Percentiles rank a stretch among this genome's conserved stretches.
phyloP scores from a whole-genome alignment of 2,797 vertebrate genomes.

The Momotus momota region DNA sequence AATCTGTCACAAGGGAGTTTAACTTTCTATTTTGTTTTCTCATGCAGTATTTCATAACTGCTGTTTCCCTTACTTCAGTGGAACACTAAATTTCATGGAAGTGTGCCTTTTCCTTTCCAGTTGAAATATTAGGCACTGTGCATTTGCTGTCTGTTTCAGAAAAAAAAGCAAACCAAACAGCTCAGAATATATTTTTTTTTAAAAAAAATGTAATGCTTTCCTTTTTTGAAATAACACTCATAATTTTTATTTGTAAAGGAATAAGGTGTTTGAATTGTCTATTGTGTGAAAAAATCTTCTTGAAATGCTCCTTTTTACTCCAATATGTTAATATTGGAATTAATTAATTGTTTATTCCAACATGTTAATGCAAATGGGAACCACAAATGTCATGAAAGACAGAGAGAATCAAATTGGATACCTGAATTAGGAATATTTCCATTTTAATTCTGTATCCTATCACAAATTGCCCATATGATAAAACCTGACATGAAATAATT shows the following conservation, averaged over 20 bases:
- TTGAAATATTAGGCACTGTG: not conserved
- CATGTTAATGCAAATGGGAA: not conserved
- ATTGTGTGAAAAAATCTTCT: not conserved
- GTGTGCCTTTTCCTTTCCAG: constrained; percentile 2
- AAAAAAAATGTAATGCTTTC: not conserved
- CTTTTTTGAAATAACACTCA: not conserved
- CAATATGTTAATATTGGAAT: too few relatives aligned
- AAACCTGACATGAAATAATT: not conserved
- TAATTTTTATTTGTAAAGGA: not conserved
- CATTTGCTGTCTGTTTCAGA: not conserved
- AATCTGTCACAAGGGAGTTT: not conserved
- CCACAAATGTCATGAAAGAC: not conserved
- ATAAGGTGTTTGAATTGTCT: not conserved
- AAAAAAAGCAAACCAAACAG: not conserved
- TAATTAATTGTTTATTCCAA: too few relatives aligned
- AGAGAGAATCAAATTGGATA: not conserved
- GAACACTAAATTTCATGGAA: not conserved
- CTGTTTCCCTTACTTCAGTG: not conserved
- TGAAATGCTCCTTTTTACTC: not conserved
- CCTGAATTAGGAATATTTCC: not conserved
- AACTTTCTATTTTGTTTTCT: constrained; percentile 37
- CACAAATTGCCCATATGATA: not conserved
- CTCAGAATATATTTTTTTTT: not conserved
- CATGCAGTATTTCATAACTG: not conserved
- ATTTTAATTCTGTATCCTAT: not conserved